These are phyloP conservation scores for Noturus placidus DNA, from an alignment of 2,113 vertebrate genomes.

Conservation along the genomic window DNA sequence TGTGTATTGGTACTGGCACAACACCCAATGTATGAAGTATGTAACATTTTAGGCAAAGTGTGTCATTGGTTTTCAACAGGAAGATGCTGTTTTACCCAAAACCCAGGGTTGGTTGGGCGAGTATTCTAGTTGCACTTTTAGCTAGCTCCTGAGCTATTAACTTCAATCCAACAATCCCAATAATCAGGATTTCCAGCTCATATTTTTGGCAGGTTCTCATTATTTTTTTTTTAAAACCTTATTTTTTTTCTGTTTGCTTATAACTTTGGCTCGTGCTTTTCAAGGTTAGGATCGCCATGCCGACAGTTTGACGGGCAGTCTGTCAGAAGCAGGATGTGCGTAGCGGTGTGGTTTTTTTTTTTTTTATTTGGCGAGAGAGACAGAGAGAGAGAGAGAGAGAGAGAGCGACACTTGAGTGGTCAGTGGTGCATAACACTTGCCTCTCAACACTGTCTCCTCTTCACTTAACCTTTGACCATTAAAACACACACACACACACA, in stretches of 20 bases:
- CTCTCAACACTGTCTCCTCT: constrained; percentile 93
- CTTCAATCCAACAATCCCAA: background rate
- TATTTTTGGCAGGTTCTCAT: background rate
- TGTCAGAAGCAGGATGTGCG: constrained; percentile 76
- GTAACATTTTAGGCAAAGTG: too few relatives aligned
- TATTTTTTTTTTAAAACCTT: constrained; percentile 30
- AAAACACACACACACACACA: constrained; percentile 59
- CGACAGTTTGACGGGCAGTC: constrained; percentile 88
- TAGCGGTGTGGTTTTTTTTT: background rate
- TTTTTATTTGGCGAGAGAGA: constrained; percentile 68
- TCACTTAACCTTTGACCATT: constrained; percentile 92
- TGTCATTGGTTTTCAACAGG: too few relatives aligned
- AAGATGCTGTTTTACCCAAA: too few relatives aligned
- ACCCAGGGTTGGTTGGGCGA: background rate
- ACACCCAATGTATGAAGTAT: too few relatives aligned
- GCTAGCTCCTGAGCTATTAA: background rate
- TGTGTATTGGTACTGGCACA: too few relatives aligned
- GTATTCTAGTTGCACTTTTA: background rate
- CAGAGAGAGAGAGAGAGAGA: constrained; percentile 45
- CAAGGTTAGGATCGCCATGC: constrained; percentile 71
- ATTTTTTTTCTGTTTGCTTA: constrained; percentile 59
- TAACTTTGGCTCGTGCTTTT: constrained; percentile 86
- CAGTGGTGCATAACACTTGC: constrained; percentile 97
- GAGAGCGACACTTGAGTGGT: constrained; percentile 72
- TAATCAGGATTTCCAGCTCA: background rate